These are phyloP conservation scores for Homalodisca vitripennis DNA, from an alignment of 1,140 invertebrate species.

Conservation along the genomic window DNA sequence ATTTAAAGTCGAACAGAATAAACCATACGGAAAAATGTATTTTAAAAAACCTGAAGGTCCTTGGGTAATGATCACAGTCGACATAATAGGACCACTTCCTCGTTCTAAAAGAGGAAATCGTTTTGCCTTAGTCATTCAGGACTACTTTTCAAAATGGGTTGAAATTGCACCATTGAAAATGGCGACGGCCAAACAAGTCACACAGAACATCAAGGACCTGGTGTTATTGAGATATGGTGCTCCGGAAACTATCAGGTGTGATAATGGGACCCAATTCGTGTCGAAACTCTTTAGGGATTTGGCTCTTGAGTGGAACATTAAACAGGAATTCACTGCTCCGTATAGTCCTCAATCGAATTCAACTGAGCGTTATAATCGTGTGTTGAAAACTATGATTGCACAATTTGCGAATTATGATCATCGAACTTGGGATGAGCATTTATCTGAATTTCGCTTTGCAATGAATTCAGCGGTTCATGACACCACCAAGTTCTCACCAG, in stretches of 20 bases:
- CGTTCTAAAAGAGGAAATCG: slow-evolving; percentile 42
- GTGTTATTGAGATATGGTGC: slow-evolving; percentile 22
- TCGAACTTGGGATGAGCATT: slow-evolving; percentile 43
- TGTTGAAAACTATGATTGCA: slow-evolving; percentile 47
- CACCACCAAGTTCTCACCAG: slow-evolving; percentile 46
- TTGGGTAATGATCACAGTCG: slow-evolving; percentile 46
- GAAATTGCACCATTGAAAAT: slow-evolving; percentile 41
- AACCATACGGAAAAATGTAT: slow-evolving; percentile 44
- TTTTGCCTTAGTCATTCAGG: slow-evolving; percentile 47
- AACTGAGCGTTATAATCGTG: slow-evolving; percentile 49
- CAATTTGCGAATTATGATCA: slow-evolving; percentile 47
- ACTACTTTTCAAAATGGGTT: slow-evolving; percentile 48
- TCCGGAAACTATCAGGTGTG: slow-evolving; percentile 4
- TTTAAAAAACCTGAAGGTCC: slow-evolving; percentile 38
- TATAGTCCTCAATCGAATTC: slow-evolving; percentile 50
- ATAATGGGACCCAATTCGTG: slow-evolving; percentile 20
- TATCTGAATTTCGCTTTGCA: slow-evolving; percentile 48
- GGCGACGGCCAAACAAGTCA: slow-evolving; percentile 10
- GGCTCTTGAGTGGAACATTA: neutral
- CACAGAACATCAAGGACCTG: neutral
- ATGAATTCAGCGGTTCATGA: slow-evolving; percentile 48
- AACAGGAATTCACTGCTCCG: slow-evolving; percentile 11
- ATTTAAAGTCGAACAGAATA: slow-evolving; percentile 42
- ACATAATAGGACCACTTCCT: slow-evolving; percentile 50
- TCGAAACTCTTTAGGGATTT: slow-evolving; percentile 7